Evolutionary conservation across 2,797 vertebrate species (phyloP), one percentile per base, ranked within the genome.

Genomic region (Enteromius fasciolatus): DNA sequence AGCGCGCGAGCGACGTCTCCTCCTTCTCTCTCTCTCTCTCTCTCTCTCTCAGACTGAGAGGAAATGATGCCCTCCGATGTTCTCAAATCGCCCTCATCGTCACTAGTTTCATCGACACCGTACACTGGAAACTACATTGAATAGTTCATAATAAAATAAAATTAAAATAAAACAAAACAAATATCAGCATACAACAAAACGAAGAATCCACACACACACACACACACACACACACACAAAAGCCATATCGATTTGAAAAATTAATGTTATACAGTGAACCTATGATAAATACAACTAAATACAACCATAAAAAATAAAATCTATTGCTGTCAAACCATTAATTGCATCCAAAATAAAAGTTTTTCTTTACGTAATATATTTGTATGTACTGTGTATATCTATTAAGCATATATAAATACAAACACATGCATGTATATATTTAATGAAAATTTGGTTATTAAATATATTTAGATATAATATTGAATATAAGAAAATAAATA

Each of bases 21-120:
- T 72, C 68, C 69, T 79, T 46, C 5, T 18, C n/a, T n/a, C 6
- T 23, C 12, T 44, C 17, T 8, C 12, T 41, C 15, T 54, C 28
- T 36, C 69, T 57, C 61, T 50, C 46, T 84, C 73, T 64, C 18
- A 57, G 59, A 11, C 12, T 75, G 31, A 64, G 57, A 67, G 68
- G 10, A 11, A 70, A 78, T 2, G 80, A 31, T 78, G 76, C 70
- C 36, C 64, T 83, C 52, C 41, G 39, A 18, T 41, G 31, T 36
- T 78, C 41, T 68, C 39, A 85, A 67, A 17, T 64, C 17, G 20
- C 46, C 41, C 59, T 33, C 33, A 33, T 33, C 33, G 4, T 33
- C 33, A 33, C 33, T 33, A 33, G 33, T 33, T 33, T 74, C 10
- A 52, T 14, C 28, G 63, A 17, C 23, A 20, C 67, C 6, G 50